Base-by-base conservation (phyloP, 2,888 invertebrate species). In the Papilio elwesi region DNA sequence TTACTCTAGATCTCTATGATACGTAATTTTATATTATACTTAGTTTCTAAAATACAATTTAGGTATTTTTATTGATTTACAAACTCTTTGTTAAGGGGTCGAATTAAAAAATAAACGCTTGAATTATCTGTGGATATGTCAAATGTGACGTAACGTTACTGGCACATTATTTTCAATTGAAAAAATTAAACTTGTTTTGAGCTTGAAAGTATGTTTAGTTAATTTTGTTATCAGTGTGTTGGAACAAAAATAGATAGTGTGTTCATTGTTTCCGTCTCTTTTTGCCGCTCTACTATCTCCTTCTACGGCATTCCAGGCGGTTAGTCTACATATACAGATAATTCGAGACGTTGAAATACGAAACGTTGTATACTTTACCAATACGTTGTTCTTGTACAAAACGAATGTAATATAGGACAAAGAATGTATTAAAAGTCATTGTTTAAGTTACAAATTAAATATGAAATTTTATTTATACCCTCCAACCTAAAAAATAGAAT, bases 391-490 rank as follows among this genome's bases (percentile, higher is more conserved):
- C 81, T 92, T 93, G 90, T 92, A 93, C 90, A 93, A 87, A 89
- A 90, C 85, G 83, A 89, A 87, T 92, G 90, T 92, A 91, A 90
- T 86, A 90, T 92, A 92, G 89, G 85, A 87, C 59, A 83, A 88
- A 38, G 59, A 89, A 86, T 91, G 89, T 91, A 93, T 92, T 93
- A 93, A 92, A 93, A 92, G 91, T 93, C 91, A 92, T 91, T 84
- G 89, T 92, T 92, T 91, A 91, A 92, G 91, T 92, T 93, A 89
- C 87, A 88, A 90, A 88, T 87, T 85, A 86, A 73, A 75, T 68
- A 74, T 78, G 86, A 79, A 64, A 87, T 89, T 90, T 92, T 86
- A 90, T 90, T 92, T 87, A 63, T 73, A 70, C 76, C 76, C 43
- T 59, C 67, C 59, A 26, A 63, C 55, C 59, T 70, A 8, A 62